Base-by-base conservation (phyloP, 2,113 vertebrate species). In the Progne subis region DNA sequence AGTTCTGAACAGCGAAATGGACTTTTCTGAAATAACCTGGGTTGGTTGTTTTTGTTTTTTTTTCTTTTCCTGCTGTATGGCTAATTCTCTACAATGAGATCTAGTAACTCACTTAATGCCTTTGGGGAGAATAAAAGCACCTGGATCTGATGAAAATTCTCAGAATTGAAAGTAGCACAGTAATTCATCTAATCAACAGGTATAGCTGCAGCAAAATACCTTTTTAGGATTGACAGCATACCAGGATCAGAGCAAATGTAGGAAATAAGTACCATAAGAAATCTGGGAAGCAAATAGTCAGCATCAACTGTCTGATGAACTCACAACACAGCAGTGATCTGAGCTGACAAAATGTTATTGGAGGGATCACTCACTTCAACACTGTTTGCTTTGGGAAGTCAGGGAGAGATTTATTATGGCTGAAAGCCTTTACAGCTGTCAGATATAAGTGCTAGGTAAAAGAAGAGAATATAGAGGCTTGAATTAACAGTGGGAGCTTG, bases 331-430 rank as follows among this genome's bases (percentile, higher is more conserved):
- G 98, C 89, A 94, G 98, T 98, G 98, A 99, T 99, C 98, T 98
- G 98, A 99, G 98, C 98, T 99, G 99, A 99, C 99, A 99, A 98
- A 99, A 99, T 99, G 99, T 99, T 99, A 98, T 99, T 99, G 98
- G 98, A 99, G 97, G 98, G 98, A 98, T 99, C 98, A 97, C 97
- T 98, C 98, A 98, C 97, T 97, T 98, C 98, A 98, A 97, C 98
- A 97, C 97, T 99, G 98, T 99, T 99, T 99, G 98, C 98, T 99
- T 99, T 99, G 98, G 98, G 97, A 99, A 99, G 98, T 98, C 98
- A 98, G 98, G 97, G 97, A 98, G 98, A 98, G 98, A 99, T 99
- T 99, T 99, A 99, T 99, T 98, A 98, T 98, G 98, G 98, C 98
- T 99, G 98, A 98, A 99, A 98, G 98, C 97, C 98, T 98, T 98